Base-by-base conservation (phyloP, 92 coral and sea anemone genomes). In the Pocillopora meandrina region DNA sequence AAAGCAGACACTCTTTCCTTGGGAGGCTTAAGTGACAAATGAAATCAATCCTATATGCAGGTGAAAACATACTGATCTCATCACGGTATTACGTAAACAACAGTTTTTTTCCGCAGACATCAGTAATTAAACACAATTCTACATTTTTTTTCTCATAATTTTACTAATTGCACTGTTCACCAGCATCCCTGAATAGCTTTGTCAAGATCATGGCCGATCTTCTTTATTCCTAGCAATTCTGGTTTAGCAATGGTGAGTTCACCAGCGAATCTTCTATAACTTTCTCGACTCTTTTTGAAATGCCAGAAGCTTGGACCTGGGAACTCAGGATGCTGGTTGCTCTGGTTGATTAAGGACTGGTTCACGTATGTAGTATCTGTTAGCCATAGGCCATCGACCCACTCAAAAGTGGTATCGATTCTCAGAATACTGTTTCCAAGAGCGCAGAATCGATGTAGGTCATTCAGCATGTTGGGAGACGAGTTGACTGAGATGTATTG, bases 381-480 rank as follows among this genome's bases (percentile, higher is more conserved):
- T 34, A 91, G 86, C 93, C 93, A 91, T 21, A 91, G 93, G 69
- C 89, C 89, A 71, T 91, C 86, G 34, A 91, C 93, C 23, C 87
- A 85, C 76, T 91, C 91, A 87, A 91, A 87, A 49, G 93, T 91
- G 42, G 89, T 91, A 71, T 91, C 91, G 36, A 91, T 81, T 23
- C 84, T 82, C 21, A 84, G 82, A 70, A 87, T 87, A 61, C 78
- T 72, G 73, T 90, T 79, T 52, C 93, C 91, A 65, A 80, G 76
- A 55, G 87, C 84, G 60, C 91, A 90, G 88, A 86, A 82, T 17
- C 82, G 61, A 60, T 87, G 64, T n/a, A 90, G n/a, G 52, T 90
- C 93, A 65, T 87, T 68, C 67, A 76, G 56, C 93, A 90, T 90
- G 31, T 75, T 78, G 31, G 88, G 93, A 47, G 77, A 80, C 56